A percentile compares a stretch with the other conserved stretches of the same genome.
Conservation (phyloP, 2,888 invertebrate species). For the Anthrax anthrax region DNA sequence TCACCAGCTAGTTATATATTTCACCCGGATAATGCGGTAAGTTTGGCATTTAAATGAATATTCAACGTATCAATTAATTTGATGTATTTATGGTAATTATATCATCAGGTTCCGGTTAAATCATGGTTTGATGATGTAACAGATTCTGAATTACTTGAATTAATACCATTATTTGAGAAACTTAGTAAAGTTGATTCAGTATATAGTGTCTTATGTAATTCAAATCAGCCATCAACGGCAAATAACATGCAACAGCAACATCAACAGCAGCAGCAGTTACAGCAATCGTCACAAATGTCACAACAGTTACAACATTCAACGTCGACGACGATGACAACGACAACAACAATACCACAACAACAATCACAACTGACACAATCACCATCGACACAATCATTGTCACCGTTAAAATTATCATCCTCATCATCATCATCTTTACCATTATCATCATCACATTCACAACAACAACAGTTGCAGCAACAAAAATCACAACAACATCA, state of each 20-base stretch:
- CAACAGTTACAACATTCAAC: constrained; percentile 16
- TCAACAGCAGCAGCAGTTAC: constrained; percentile 12
- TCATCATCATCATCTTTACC: constrained; percentile 14
- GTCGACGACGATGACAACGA: constrained; percentile 16
- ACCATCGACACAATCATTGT: constrained; percentile 23
- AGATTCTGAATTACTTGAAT: constrained; percentile 90
- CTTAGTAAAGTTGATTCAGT: constrained; percentile 94
- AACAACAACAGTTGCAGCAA: constrained; percentile 18
- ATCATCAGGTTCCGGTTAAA: constrained; percentile 78
- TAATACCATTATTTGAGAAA: constrained; percentile 96
- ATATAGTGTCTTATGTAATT: constrained; percentile 86
- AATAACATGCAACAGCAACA: constrained; percentile 11
- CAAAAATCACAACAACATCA: constrained; percentile 9
- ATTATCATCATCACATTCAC: constrained; percentile 11
- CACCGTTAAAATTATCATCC: constrained; percentile 16
- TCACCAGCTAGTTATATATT: constrained; percentile 99
- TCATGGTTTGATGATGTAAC: constrained; percentile 99
- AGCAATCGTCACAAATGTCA: constrained; percentile 20
- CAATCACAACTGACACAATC: constrained; percentile 16
- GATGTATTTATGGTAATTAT: background rate
- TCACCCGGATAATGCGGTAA: constrained; percentile 99
- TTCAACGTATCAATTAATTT: background rate
- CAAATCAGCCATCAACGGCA: constrained; percentile 59
- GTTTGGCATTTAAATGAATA: constrained; percentile 29
- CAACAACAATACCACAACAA: constrained; percentile 19